Evolutionary conservation across 2,113 vertebrate species (phyloP).

Genomic region (Dipodomys ordii): DNA sequence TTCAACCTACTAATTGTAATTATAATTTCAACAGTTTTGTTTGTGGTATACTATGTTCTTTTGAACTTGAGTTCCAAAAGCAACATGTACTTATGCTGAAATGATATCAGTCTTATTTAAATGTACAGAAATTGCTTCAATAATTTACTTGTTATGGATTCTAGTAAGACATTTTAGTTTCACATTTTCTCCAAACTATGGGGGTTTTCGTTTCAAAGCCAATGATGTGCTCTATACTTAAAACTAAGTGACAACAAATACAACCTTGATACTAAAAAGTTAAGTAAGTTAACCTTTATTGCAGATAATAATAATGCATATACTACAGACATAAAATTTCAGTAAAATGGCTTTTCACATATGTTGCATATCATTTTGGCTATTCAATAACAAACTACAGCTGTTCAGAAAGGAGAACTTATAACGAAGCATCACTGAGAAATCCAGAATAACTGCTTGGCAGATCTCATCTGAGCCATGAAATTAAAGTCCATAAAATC

Average conservation of each 20-base stretch:
- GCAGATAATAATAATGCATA: background rate
- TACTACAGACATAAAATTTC: background rate
- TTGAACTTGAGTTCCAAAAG: background rate
- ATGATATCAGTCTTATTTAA: constrained; percentile 17
- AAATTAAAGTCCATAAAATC: background rate
- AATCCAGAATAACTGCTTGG: background rate
- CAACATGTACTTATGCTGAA: background rate
- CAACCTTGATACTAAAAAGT: background rate
- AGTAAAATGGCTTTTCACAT: background rate
- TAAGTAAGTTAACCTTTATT: background rate
- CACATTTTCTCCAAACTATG: background rate
- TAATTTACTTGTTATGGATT: background rate
- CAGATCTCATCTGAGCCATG: background rate
- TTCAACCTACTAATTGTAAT: background rate
- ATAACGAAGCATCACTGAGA: background rate
- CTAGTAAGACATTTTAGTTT: background rate
- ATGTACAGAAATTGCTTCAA: background rate
- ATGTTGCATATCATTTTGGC: background rate
- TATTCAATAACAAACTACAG: background rate
- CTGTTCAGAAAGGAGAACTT: background rate
- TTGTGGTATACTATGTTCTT: background rate
- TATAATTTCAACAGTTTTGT: background rate
- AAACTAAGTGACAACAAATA: background rate
- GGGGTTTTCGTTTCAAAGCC: background rate
- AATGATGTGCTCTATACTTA: background rate